A percentile compares a stretch with the other conserved stretches of the same genome.
Conservation (phyloP, 2,113 vertebrate genomes). For the Turdus rufiventris region DNA sequence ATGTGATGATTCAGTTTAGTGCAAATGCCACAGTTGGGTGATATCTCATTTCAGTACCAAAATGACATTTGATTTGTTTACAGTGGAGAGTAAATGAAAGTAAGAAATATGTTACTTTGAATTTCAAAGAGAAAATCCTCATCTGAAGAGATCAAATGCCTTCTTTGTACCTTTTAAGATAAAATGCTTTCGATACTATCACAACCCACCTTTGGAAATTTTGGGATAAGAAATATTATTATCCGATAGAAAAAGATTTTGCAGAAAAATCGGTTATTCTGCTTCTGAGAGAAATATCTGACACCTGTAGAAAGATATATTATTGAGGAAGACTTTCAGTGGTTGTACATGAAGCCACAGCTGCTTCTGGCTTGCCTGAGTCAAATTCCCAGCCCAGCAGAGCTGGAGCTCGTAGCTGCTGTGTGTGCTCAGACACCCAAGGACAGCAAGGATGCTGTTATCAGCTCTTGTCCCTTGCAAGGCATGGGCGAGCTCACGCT, state of each 20-base stretch:
- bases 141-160: background rate
- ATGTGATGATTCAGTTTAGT: background rate
- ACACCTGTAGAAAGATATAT: background rate
- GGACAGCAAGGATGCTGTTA: background rate
- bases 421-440: background rate
- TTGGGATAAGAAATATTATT: background rate
- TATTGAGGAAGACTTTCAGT: background rate
- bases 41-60: background rate
- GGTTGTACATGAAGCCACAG: background rate
- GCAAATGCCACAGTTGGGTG: background rate
- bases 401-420: background rate
- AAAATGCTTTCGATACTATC: background rate
- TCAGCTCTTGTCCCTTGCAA: background rate
- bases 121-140: background rate
- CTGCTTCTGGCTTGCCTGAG: background rate
- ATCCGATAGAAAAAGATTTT: background rate
- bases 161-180: background rate
- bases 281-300: background rate
- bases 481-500: accelerated
- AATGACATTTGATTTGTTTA: background rate
- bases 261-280: background rate
- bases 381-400: background rate
- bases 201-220: background rate
- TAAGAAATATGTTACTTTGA: background rate
- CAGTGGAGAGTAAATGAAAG: background rate